Evolutionary conservation across 1,140 invertebrate species (phyloP).

Genomic region (Drosophila funebris): DNA sequence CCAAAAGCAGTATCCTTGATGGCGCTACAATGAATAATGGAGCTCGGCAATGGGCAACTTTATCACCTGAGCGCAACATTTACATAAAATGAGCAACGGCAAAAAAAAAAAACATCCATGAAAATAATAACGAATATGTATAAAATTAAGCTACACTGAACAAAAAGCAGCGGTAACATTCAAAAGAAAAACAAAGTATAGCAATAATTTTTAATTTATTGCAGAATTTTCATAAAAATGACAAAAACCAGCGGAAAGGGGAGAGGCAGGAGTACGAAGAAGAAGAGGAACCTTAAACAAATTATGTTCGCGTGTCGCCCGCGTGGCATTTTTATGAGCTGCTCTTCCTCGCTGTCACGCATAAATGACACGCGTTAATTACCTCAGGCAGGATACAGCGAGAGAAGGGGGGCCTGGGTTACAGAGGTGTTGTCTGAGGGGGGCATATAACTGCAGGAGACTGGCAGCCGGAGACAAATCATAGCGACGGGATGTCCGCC

Average conservation of each 20-base stretch:
- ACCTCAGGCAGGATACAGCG: conserved; percentile 41
- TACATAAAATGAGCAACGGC: conserved; percentile 59
- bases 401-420: too few species aligned
- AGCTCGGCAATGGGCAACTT: conserved; percentile 50
- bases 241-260: conserved; percentile 21
- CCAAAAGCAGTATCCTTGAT: conserved; percentile 34
- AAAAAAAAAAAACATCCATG: conserved; percentile 7
- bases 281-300: conserved; percentile 52
- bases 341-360: conserved; percentile 43
- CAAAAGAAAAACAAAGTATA: conserved; percentile 48
- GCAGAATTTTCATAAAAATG: conserved; percentile 75
- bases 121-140: conserved; percentile 29
- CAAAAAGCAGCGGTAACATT: conserved; percentile 24
- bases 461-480: conserved; percentile 40
- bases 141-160: conserved; percentile 60
- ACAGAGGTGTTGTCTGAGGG: neutral
- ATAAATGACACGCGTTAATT: conserved; percentile 79
- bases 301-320: conserved; percentile 72
- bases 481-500: conserved; percentile 21
- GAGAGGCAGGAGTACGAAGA: neutral
- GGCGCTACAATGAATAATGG: conserved; percentile 72
- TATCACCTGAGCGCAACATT: conserved; percentile 71
- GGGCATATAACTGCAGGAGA: neutral
- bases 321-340: conserved; percentile 74
- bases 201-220: conserved; percentile 82